A percentile compares a stretch with the other conserved stretches of the same genome.
Conservation (phyloP, 2,888 invertebrate species). For the Caenorhabditis doughertyi region DNA sequence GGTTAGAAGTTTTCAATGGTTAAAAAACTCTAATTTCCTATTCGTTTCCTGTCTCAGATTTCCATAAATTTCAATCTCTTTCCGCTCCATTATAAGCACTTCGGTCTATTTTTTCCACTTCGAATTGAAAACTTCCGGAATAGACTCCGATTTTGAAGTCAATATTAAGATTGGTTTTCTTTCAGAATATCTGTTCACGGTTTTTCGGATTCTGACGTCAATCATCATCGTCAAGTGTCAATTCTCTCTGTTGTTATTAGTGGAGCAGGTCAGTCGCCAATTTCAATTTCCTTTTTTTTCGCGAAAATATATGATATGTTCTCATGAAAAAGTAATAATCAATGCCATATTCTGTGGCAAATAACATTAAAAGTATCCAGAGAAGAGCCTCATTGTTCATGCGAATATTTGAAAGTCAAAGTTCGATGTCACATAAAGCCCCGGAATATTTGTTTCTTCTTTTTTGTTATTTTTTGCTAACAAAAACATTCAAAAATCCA, state of each 20-base stretch:
- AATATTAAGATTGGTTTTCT: too few species aligned
- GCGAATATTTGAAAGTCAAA: conserved; percentile 48
- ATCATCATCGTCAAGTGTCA: conserved; percentile 65
- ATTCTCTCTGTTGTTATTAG: conserved; percentile 60
- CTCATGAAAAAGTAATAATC: conserved; percentile 15
- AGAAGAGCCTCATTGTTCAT: conserved; percentile 35
- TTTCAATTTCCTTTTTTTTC: neutral
- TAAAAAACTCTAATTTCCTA: conserved; percentile 24
- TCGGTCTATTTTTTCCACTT: neutral
- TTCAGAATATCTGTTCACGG: conserved; percentile 68
- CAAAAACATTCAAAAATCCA: conserved; percentile 32
- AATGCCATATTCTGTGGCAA: conserved; percentile 2
- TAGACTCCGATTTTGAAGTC: neutral
- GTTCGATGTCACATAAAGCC: conserved; percentile 47
- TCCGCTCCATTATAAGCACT: conserved; percentile 25
- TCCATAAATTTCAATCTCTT: conserved; percentile 42
- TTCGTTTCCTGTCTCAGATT: conserved; percentile 23
- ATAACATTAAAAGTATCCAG: neutral
- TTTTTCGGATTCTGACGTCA: conserved; percentile 61
- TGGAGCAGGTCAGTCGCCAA: conserved; percentile 48
- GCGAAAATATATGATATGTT: conserved; percentile 12
- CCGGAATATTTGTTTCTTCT: conserved; percentile 40
- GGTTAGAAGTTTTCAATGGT: conserved; percentile 4
- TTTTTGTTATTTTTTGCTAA: conserved; percentile 32
- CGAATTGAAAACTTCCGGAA: neutral